Base-by-base conservation (phyloP, 2,888 invertebrate genomes). In the Lordiphosa andalusiaca region DNA sequence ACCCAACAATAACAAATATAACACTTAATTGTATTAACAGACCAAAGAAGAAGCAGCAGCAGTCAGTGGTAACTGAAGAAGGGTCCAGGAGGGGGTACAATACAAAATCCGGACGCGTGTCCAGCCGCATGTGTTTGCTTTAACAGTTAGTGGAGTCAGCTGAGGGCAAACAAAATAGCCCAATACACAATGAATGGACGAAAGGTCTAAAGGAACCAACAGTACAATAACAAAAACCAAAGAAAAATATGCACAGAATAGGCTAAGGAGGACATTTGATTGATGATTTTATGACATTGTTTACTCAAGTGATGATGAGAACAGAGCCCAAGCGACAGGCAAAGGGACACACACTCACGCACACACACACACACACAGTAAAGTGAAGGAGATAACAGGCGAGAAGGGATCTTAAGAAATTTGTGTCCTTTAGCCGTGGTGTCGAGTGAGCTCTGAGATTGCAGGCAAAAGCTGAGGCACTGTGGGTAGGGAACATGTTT, bases 231-330 rank as follows among this genome's bases (percentile, higher is more conserved):
- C 30, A 33, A 30, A 30, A n/a, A 37, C 7, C 33, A 13, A 36
- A 23, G 25, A 35, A 51, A 36, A 40, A 33, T 33, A 48, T 52
- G 38, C 44, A 55, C 47, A 39, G 46, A 13, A 3, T 4, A 36
- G 35, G n/a, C 30, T 12, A 40, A 39, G 53, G 36, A 48, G 40
- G 53, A 60, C 50, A 67, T 69, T 74, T 81, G 80, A 81, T 81
- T 81, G 81, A 84, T 81, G 81, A 81, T 80, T 84, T 84, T 84
- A 84, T 84, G 85, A 83, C 85, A 80, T 73, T 81, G 81, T 81
- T 81, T 80, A 73, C 85, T 75, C 80, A 71, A 84, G 73, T 76
- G 83, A 83, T 78, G 85, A 84, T 78, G 80, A 67, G 78, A 52
- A 49, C 53, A 71, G 71, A 66, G 49, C 52, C 51, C 48, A 38